Percentiles rank a stretch among this genome's conserved stretches.
These are phyloP conservation scores for Aldabrachelys gigantea DNA, from an alignment of 2,113 vertebrate genomes.

Conservation along the genomic window DNA sequence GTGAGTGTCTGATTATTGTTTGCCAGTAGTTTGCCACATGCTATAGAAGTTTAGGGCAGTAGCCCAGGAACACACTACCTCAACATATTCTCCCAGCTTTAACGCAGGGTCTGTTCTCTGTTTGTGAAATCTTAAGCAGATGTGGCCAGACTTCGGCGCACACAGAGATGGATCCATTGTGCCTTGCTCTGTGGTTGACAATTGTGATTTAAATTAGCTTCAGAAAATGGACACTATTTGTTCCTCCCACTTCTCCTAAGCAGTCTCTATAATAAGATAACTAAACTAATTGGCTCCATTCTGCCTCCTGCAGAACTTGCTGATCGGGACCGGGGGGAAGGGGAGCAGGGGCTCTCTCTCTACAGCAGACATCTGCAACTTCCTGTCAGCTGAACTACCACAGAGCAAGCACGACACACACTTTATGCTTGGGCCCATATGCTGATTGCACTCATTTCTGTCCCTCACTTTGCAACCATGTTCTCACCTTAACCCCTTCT, in stretches of 20 bases:
- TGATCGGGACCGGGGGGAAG: fast-evolving
- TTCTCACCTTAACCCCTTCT: neutral
- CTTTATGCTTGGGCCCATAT: fast-evolving
- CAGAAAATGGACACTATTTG: fast-evolving
- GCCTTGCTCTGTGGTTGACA: neutral
- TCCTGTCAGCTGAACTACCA: fast-evolving
- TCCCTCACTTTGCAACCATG: neutral
- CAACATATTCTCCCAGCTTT: neutral
- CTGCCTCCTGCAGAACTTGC: neutral
- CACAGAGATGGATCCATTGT: neutral
- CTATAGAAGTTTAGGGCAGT: neutral
- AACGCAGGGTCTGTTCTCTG: neutral
- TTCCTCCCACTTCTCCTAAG: neutral
- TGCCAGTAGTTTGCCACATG: fast-evolving
- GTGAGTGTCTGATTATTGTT: neutral
- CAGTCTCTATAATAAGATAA: neutral
- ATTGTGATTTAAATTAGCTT: neutral
- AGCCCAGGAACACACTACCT: neutral
- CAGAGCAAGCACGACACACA: neutral
- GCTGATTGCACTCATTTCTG: neutral
- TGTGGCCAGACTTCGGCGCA: neutral
- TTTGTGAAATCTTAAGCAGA: neutral
- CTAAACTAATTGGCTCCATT: fast-evolving
- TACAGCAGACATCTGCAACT: fast-evolving
- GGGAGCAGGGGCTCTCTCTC: neutral